A percentile compares a stretch with the other conserved stretches of the same genome.
These are phyloP conservation scores for Drosophila kokeensis DNA, from an alignment of 2,888 invertebrate species.

Conservation along the genomic window DNA sequence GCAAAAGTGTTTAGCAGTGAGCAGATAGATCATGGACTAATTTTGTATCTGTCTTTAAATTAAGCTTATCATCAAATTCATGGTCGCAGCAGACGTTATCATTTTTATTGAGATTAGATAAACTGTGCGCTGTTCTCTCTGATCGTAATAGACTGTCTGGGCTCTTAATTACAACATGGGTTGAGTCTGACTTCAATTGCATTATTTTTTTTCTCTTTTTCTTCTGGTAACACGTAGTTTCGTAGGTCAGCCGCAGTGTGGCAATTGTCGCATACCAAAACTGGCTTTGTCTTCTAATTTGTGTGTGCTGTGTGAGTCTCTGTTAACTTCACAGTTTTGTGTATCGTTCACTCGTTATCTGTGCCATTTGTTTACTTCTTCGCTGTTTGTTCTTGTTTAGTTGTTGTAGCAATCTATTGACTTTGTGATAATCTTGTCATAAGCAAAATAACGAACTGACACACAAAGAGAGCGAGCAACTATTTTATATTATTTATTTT, in stretches of 20 bases:
- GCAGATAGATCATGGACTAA: conserved; percentile 47
- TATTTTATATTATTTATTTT: not conserved
- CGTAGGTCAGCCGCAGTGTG: not conserved
- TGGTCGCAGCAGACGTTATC: conserved; percentile 35
- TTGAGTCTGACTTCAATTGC: conserved; percentile 29
- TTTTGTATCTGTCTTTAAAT: conserved; percentile 39
- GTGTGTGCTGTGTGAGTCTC: conserved; percentile 5
- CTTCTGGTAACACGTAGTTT: conserved; percentile 18
- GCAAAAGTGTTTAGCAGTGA: conserved; percentile 2
- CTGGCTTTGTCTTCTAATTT: conserved; percentile 53
- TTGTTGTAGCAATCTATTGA: conserved; percentile 51
- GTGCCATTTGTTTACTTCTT: conserved; percentile 46
- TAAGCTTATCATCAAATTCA: conserved; percentile 42
- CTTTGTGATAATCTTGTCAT: conserved; percentile 62
- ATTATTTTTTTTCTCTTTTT: conserved; percentile 17
- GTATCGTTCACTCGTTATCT: conserved; percentile 42
- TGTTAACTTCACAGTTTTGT: conserved; percentile 40
- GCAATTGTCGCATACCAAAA: conserved; percentile 7
- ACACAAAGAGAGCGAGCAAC: not conserved
- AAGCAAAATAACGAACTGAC: conserved; percentile 35
- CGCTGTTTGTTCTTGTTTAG: conserved; percentile 42
- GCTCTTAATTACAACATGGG: conserved; percentile 12
- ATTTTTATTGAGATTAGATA: conserved; percentile 59
- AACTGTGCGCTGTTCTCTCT: not conserved
- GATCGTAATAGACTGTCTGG: not conserved